A percentile compares a stretch with the other conserved stretches of the same genome.
These are phyloP conservation scores for Xestia ashworthii DNA, from an alignment of 2,888 invertebrate species.

Conservation along the genomic window DNA sequence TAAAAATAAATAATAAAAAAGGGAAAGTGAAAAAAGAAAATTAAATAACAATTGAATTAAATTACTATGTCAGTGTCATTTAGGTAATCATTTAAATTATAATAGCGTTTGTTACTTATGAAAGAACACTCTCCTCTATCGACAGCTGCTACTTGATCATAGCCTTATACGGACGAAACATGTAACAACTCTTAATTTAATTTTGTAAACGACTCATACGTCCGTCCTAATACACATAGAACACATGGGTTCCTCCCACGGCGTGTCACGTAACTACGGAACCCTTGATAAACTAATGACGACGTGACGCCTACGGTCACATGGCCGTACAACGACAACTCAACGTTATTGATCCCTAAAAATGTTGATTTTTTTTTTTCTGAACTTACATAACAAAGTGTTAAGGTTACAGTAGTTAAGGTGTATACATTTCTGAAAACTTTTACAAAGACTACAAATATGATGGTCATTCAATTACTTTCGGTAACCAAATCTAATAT, in stretches of 20 bases:
- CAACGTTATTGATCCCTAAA: constrained; percentile 26
- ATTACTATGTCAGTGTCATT: no score
- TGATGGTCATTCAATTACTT: not conserved
- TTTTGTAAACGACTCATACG: not conserved
- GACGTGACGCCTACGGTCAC: constrained; percentile 22
- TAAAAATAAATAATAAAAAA: no score
- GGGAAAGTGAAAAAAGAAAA: no score
- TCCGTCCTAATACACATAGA: not conserved
- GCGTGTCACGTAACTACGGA: constrained; percentile 45
- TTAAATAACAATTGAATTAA: no score
- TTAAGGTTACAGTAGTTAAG: no score
- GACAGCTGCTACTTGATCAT: not conserved
- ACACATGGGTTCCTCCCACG: constrained; percentile 27
- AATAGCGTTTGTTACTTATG: no score
- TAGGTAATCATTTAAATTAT: no score
- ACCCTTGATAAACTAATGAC: constrained; percentile 56
- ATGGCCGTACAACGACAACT: no score
- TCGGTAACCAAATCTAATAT: no score
- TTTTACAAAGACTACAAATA: not conserved
- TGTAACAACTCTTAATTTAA: constrained; percentile 10
- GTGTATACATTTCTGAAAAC: not conserved
- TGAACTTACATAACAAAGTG: not conserved
- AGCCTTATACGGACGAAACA: not conserved
- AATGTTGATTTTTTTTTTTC: constrained; percentile 1
- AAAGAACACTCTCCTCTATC: not conserved